A percentile compares a stretch with the other conserved stretches of the same genome.
These are phyloP conservation scores for Zaprionus nigranus DNA, from an alignment of 1,140 invertebrate species.

Conservation along the genomic window DNA sequence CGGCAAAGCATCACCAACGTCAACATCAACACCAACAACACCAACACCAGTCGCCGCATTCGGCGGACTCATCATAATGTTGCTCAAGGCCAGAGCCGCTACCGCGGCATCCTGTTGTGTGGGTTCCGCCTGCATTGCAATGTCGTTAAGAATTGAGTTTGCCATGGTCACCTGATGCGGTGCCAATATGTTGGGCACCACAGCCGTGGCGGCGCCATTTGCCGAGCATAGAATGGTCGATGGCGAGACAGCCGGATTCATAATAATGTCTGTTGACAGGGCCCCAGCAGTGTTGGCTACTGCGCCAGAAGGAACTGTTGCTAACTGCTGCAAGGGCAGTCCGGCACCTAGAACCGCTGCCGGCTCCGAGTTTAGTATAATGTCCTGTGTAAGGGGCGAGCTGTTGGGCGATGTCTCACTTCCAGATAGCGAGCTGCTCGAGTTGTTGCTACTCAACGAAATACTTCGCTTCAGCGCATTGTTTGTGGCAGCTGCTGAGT, in stretches of 20 bases:
- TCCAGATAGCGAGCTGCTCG: constrained; percentile 55
- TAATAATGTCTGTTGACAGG: constrained; percentile 86
- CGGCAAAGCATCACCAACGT: constrained; percentile 84
- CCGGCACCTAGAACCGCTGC: constrained; percentile 59
- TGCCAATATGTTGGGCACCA: constrained; percentile 85
- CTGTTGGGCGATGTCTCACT: constrained; percentile 65
- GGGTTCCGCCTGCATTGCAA: constrained; percentile 78
- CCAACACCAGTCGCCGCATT: constrained; percentile 75
- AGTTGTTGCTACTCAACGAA: constrained; percentile 66
- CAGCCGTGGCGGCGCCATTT: constrained; percentile 85
- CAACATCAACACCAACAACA: constrained; percentile 84
- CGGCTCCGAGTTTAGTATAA: constrained; percentile 83
- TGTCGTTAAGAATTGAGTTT: constrained; percentile 81
- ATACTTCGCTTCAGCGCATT: constrained; percentile 68
- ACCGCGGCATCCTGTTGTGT: constrained; percentile 79
- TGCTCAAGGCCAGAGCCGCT: constrained; percentile 75
- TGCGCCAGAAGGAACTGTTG: constrained; percentile 9
- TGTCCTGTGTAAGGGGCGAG: constrained; percentile 82
- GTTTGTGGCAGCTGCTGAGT: constrained; percentile 20
- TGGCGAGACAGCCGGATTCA: constrained; percentile 87
- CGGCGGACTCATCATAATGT: constrained; percentile 82
- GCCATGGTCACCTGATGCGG: constrained; percentile 83
- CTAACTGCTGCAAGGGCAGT: constrained; percentile 69
- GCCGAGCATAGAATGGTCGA: constrained; percentile 85
- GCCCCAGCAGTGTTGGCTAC: constrained; percentile 69